Evolutionary conservation across 64 coral and sea anemone genomes (phyloP), one percentile per base, ranked within the genome.

Genomic region (Acropora tenuis): DNA sequence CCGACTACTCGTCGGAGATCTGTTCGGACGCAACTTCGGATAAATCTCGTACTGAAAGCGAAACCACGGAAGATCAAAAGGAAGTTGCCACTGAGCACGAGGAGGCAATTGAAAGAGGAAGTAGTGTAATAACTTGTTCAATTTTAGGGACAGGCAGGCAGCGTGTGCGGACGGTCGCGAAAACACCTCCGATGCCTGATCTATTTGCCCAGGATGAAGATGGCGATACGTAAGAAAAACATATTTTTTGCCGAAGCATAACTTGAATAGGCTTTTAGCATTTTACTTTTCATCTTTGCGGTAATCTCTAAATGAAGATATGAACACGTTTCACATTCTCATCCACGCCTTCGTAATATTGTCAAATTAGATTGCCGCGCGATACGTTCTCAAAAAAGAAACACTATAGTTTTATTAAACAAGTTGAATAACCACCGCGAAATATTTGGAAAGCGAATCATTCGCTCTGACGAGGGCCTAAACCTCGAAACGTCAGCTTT

Each of bases 171-270:
- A 84, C 82, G 8, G 82, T 84, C 10, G 82, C 82, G 82, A 65
- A 84, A 84, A 84, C 82, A 71, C 30, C 43, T 1, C 82, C 82
- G 6, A 84, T 84, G 74, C 74, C 76, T 43, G 74, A 89, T 76
- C 8, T 94, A 19, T 89, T 94, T 65, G 59, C 41, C 0, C 92
- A 94, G 68, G 87, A 94, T 67, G 87, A 94, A 19, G 92, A 94
- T 67, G 92, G 92, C 5, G 92, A 94, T 63, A 94, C 92, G 92
- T 92, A 92, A 92, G 91, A 20, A 13, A 13, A 7, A 89, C 47
- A 10, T 9, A 79, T 17, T 9, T 49, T 78, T 66, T 65, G 41
- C 48, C 19, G n/a, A 1, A 20, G 46, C 13, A 66, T n/a, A 78
- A 65, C 8, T 77, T 43, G 52, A 5, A 7, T 7, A 55, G 52